Percentiles rank a stretch among this genome's conserved stretches.
Evolutionary conservation across 2,113 vertebrate genomes (phyloP).

Genomic region (Halichoerus grypus): DNA sequence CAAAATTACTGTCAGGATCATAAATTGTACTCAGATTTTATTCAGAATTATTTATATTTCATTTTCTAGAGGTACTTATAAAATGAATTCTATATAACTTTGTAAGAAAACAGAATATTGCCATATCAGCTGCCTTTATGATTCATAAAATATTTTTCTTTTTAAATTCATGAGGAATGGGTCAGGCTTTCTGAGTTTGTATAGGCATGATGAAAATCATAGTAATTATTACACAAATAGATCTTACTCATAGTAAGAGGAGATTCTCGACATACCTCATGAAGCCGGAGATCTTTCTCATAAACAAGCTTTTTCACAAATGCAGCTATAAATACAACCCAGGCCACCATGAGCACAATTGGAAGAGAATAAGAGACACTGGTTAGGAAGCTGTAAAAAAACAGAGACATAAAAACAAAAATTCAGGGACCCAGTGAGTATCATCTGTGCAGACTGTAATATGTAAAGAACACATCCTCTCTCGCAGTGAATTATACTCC

Average conservation of each 20-base stretch:
- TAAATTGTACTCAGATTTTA: slow-evolving; percentile 1
- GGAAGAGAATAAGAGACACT: slow-evolving; percentile 96
- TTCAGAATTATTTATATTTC: slow-evolving; percentile 52
- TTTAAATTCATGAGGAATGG: slow-evolving; percentile 4
- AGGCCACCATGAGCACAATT: slow-evolving; percentile 95
- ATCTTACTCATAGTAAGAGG: slow-evolving; percentile 76
- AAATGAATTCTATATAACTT: neutral
- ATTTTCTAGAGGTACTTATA: neutral
- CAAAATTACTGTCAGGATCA: slow-evolving; percentile 41
- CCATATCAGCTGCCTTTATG: neutral
- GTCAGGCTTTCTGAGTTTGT: slow-evolving; percentile 64
- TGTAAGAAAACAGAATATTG: slow-evolving; percentile 42
- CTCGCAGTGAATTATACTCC: neutral
- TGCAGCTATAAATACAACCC: slow-evolving; percentile 96
- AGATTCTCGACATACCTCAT: slow-evolving; percentile 91
- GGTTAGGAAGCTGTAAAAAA: slow-evolving; percentile 93
- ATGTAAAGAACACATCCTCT: neutral
- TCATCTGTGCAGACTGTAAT: neutral
- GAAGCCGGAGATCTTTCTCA: slow-evolving; percentile 96
- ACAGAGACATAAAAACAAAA: slow-evolving; percentile 55
- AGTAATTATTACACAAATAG: slow-evolving; percentile 63
- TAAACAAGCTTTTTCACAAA: slow-evolving; percentile 98
- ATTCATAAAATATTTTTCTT: slow-evolving; percentile 24
- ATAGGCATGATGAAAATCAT: slow-evolving; percentile 57
- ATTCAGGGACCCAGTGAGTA: slow-evolving; percentile 28